Conservation (phyloP, 2,888 invertebrate genomes). For the Phania funesta region DNA sequence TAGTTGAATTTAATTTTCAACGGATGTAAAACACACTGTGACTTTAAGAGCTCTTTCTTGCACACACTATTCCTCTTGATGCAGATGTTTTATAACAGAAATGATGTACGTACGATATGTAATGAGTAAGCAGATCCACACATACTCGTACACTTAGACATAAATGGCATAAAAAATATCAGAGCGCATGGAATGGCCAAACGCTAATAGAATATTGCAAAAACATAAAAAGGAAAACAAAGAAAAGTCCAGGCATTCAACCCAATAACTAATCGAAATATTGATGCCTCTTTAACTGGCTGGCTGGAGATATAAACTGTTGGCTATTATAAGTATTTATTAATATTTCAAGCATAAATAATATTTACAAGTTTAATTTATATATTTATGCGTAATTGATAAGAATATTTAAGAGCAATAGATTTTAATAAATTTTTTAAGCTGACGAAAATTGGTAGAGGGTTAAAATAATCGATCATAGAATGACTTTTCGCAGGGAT, state of each 20-base stretch:
- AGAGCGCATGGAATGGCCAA: not conserved
- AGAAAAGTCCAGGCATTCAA: not conserved
- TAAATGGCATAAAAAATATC: not conserved
- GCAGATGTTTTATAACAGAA: not conserved
- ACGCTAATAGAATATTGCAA: not conserved
- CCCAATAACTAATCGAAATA: not conserved
- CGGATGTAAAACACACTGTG: not conserved
- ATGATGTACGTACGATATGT: not conserved
- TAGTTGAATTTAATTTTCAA: conserved; percentile 14
- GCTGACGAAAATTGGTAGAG: no score
- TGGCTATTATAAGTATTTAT: no score
- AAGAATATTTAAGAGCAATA: no score
- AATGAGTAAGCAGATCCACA: not conserved
- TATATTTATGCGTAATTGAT: no score
- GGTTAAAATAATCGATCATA: no score
- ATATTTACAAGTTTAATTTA: no score
- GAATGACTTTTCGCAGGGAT: no score
- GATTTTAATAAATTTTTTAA: no score
- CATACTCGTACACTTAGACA: not conserved
- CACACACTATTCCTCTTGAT: not conserved
- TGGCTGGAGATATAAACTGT: no score
- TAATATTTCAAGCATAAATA: no score
- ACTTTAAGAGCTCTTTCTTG: not conserved
- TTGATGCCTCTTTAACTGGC: no score
- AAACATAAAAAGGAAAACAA: not conserved